These are phyloP conservation scores for Nerophis ophidion DNA, from an alignment of 2,113 vertebrate species.

Conservation along the genomic window DNA sequence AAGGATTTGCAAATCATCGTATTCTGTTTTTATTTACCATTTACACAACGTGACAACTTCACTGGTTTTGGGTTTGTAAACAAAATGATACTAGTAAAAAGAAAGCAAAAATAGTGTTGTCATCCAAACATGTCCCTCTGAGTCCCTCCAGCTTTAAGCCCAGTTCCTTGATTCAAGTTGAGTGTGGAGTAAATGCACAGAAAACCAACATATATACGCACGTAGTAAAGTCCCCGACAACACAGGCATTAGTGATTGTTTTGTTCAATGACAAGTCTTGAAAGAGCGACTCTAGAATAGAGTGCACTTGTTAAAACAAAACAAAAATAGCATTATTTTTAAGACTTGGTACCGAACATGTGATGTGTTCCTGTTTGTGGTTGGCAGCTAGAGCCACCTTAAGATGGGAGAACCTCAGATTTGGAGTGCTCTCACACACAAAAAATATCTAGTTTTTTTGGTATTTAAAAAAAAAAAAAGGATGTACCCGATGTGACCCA, in stretches of 20 bases:
- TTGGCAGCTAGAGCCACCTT: constrained; percentile 24
- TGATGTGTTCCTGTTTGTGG: constrained; percentile 47
- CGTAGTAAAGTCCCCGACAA: constrained; percentile 23
- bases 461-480: constrained; percentile 31
- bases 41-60: too few species aligned
- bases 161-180: constrained; percentile 58
- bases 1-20: too few species aligned
- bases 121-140: neutral
- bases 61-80: too few species aligned
- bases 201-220: constrained; percentile 21
- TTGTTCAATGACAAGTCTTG: constrained; percentile 57
- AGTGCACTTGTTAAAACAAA: constrained; percentile 12
- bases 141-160: constrained; percentile 15
- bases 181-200: constrained; percentile 65
- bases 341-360: constrained; percentile 70
- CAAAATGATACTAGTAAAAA: too few species aligned
- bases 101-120: too few species aligned
- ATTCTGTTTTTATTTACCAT: too few species aligned
- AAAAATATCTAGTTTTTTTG: constrained; percentile 25
- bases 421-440: constrained; percentile 10
- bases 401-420: constrained; percentile 7
- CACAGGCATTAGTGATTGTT: constrained; percentile 75
- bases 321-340: constrained; percentile 28
- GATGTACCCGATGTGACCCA: constrained; percentile 67
- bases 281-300: constrained; percentile 59